Base-by-base conservation (phyloP, 2,888 invertebrate species). In the Lochmaea capreae region DNA sequence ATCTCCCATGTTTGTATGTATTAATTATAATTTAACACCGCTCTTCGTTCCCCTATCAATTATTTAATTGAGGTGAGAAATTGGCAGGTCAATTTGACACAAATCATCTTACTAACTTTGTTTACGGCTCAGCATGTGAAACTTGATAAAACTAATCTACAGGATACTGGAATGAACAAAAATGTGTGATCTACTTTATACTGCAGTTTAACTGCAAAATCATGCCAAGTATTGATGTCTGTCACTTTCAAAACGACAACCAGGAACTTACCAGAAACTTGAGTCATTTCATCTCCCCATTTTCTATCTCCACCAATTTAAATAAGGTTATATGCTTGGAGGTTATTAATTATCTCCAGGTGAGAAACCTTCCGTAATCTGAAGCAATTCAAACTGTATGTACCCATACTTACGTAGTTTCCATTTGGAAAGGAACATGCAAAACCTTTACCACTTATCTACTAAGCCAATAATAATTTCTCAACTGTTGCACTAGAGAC, bases 401-500 rank as follows among this genome's bases (percentile, higher is more conserved):
- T 54, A 14, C 49, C 6, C 6, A 5, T 14, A 6, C 49, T n/a
- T n/a, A n/a, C 5, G 2, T n/a, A 14, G n/a, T 49, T 49, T 49
- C n/a, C n/a, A 39, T n/a, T 49, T 6, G 49, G 2, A 49, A 18
- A 18, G 26, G 46, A 22, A 42, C 52, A 67, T 62, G 57, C 70
- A 14, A 49, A 74, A 71, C 58, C 63, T 16, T 39, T 59, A 54
- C 59, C 74, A 71, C 63, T 67, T 71, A 74, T 68, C 67, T 69
- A 59, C 71, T 68, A 22, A 58, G 62, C 65, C 71, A 72, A 71
- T 73, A 76, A 69, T 67, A 71, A 77, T 49, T 71, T 77, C 63
- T 73, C 71, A 75, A 75, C 71, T 71, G 80, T 78, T 79, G 79
- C 79, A 79, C 78, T 77, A 68, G 80, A 77, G 79, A 80, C 81